These are phyloP conservation scores for Actias luna DNA, from an alignment of 2,888 invertebrate genomes.

Conservation along the genomic window DNA sequence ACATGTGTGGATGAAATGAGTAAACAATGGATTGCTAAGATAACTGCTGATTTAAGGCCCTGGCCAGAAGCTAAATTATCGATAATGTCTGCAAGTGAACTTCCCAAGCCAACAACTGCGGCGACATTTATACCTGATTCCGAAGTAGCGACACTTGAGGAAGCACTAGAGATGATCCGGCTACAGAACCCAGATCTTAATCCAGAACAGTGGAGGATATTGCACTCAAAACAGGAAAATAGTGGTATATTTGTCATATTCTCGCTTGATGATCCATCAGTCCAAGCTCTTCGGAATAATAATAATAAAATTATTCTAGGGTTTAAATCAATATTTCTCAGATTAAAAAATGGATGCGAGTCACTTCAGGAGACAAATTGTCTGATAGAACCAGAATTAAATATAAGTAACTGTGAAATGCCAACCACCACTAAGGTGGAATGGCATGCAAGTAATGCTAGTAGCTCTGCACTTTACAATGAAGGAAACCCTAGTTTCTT, in stretches of 20 bases:
- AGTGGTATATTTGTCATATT: neutral
- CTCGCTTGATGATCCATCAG: neutral
- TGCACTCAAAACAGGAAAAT: neutral
- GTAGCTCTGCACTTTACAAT: neutral
- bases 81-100: neutral
- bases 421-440: neutral
- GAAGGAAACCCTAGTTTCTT: neutral
- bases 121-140: neutral
- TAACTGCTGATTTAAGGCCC: neutral
- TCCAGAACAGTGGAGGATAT: neutral
- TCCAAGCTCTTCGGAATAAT: conserved; percentile 10
- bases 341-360: neutral
- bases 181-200: neutral
- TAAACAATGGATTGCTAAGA: too few species aligned
- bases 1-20: too few species aligned
- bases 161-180: neutral
- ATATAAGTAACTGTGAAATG: neutral
- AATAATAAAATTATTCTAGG: conserved; percentile 27
- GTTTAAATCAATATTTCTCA: neutral
- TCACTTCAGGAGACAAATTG: too few species aligned
- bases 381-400: neutral
- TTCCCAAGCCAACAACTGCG: neutral
- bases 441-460: neutral
- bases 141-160: neutral
- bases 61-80: neutral